Evolutionary conservation across 2,113 vertebrate genomes (phyloP).

Genomic region (Ophiodon elongatus): DNA sequence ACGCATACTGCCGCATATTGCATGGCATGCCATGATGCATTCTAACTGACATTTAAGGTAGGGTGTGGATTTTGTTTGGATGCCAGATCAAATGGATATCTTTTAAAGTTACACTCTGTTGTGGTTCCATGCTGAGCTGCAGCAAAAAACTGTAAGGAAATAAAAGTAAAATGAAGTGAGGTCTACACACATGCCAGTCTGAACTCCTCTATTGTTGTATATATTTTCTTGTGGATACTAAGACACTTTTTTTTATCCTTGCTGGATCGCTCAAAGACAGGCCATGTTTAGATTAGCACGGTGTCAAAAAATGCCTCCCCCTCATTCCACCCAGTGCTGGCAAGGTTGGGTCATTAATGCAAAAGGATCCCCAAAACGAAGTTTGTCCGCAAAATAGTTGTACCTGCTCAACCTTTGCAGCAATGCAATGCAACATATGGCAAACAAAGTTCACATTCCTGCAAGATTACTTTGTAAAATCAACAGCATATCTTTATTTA

Average conservation of each 20-base stretch:
- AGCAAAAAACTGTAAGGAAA: background rate
- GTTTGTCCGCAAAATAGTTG: background rate
- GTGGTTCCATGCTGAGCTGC: background rate
- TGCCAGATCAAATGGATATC: background rate
- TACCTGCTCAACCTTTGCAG: background rate
- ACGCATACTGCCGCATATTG: conserved; percentile 1
- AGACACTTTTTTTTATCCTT: background rate
- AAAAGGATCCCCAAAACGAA: background rate
- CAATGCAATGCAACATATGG: background rate
- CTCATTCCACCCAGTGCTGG: background rate
- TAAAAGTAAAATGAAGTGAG: background rate
- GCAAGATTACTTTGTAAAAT: background rate
- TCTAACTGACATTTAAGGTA: background rate
- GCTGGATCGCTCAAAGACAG: background rate
- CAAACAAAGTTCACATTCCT: background rate
- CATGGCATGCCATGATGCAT: background rate
- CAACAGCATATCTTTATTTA: background rate
- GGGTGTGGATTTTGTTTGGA: background rate
- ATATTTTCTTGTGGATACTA: background rate
- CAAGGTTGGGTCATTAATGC: background rate
- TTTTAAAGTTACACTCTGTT: background rate
- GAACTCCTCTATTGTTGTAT: background rate
- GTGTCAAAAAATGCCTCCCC: too few relatives aligned
- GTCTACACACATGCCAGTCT: background rate
- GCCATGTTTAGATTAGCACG: background rate